These are phyloP conservation scores for Sapajus apella DNA, from an alignment of 2,113 vertebrate genomes.

Conservation along the genomic window DNA sequence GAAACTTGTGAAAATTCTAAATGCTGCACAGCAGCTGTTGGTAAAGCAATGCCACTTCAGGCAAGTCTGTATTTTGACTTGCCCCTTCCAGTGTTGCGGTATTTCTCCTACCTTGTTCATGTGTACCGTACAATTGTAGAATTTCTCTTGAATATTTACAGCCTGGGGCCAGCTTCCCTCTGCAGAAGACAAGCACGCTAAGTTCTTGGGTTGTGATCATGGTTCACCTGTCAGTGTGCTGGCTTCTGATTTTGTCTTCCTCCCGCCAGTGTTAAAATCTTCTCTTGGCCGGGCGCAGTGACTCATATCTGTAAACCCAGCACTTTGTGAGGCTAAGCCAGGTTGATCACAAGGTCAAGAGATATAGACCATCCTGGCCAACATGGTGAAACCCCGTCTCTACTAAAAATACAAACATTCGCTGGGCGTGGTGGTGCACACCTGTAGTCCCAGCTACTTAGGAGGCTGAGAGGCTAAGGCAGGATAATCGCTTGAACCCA, in stretches of 20 bases:
- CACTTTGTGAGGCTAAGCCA: too few relatives aligned
- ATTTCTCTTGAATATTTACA: neutral
- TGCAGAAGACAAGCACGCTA: neutral
- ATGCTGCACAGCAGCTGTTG: neutral
- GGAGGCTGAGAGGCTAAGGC: too few relatives aligned
- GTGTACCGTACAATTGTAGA: neutral
- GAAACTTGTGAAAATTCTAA: neutral
- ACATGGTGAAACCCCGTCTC: too few relatives aligned
- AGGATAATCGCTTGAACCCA: too few relatives aligned
- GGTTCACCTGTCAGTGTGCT: neutral
- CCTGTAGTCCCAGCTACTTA: too few relatives aligned
- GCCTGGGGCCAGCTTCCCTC: neutral
- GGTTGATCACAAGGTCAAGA: too few relatives aligned
- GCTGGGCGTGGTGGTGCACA: too few relatives aligned
- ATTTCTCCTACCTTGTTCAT: neutral
- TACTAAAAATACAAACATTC: too few relatives aligned
- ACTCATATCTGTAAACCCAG: too few relatives aligned
- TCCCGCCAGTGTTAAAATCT: neutral
- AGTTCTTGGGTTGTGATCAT: neutral
- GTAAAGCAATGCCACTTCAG: neutral
- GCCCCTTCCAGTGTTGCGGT: too few relatives aligned
- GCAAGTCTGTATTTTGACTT: neutral
- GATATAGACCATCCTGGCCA: too few relatives aligned
- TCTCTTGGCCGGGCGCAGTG: neutral
- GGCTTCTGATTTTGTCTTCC: neutral